Conservation (phyloP, 2,113 vertebrate species). For the Triplophysa dalaica region DNA sequence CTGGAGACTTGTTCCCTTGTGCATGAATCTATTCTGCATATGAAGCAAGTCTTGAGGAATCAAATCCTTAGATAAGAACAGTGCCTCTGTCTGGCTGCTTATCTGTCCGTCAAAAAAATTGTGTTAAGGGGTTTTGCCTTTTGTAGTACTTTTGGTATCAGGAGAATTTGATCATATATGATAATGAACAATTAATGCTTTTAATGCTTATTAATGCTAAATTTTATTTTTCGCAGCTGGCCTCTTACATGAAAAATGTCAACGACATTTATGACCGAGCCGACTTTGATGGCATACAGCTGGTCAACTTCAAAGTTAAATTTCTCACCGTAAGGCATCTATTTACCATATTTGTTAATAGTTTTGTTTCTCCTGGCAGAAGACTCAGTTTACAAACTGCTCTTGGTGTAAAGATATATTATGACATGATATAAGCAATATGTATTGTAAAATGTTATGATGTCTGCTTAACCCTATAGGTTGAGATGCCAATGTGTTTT, state of each 20-base stretch:
- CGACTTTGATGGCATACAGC: conserved; percentile 73
- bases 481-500: too few relatives aligned
- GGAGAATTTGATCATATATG: too few relatives aligned
- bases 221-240: conserved; percentile 64
- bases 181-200: neutral
- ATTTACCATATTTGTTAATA: neutral
- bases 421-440: too few relatives aligned
- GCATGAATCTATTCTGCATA: neutral
- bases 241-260: conserved; percentile 73
- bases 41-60: conserved; percentile 6
- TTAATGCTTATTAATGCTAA: too few relatives aligned
- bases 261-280: conserved; percentile 76
- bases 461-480: too few relatives aligned
- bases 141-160: too few relatives aligned
- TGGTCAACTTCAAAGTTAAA: conserved; percentile 82
- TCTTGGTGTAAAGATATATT: too few relatives aligned
- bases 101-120: neutral
- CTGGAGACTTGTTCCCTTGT: neutral
- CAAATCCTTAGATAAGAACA: conserved; percentile 12
- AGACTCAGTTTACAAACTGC: too few relatives aligned
- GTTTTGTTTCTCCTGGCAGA: too few relatives aligned
- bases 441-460: too few relatives aligned
- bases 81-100: neutral
- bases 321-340: conserved; percentile 70
- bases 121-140: neutral